Conservation (phyloP, 92 coral and sea anemone species). For the Diadumene lineata region DNA sequence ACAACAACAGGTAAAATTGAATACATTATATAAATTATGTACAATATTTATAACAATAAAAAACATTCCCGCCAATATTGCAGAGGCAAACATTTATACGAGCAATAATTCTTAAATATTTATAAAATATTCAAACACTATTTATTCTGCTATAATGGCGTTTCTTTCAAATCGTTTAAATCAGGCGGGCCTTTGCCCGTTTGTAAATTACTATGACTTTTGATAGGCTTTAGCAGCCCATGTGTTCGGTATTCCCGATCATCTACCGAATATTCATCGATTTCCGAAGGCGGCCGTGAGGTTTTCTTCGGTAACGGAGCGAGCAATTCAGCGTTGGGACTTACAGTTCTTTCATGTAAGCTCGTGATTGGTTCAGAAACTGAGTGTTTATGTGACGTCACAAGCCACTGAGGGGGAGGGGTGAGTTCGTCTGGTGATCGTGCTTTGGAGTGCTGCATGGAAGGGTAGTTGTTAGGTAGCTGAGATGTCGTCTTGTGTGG, state of each 20-base stretch:
- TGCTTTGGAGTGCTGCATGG: constrained; percentile 59
- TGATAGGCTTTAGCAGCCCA: constrained; percentile 63
- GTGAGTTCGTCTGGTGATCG: constrained; percentile 59
- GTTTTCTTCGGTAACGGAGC: constrained; percentile 79
- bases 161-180: constrained; percentile 74
- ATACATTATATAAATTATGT: constrained; percentile 2
- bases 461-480: constrained; percentile 62
- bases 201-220: constrained; percentile 41
- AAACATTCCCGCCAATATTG: not conserved
- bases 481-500: constrained; percentile 73
- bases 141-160: constrained; percentile 51
- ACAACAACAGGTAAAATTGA: not conserved
- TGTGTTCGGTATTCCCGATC: constrained; percentile 57
- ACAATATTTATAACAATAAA: not conserved
- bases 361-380: constrained; percentile 62
- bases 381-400: constrained; percentile 54
- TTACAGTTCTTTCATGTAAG: constrained; percentile 69
- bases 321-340: constrained; percentile 68
- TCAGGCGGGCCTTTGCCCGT: constrained; percentile 56
- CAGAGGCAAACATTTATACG: not conserved
- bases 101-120: not conserved
- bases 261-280: constrained; percentile 58
- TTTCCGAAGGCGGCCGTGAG: constrained; percentile 78
- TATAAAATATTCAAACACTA: constrained; percentile 2
- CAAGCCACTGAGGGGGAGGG: constrained; percentile 59